Evolutionary conservation across 2,888 invertebrate species (phyloP), one percentile per base, ranked within the genome.

Genomic region (Caenorhabditis uteleia): DNA sequence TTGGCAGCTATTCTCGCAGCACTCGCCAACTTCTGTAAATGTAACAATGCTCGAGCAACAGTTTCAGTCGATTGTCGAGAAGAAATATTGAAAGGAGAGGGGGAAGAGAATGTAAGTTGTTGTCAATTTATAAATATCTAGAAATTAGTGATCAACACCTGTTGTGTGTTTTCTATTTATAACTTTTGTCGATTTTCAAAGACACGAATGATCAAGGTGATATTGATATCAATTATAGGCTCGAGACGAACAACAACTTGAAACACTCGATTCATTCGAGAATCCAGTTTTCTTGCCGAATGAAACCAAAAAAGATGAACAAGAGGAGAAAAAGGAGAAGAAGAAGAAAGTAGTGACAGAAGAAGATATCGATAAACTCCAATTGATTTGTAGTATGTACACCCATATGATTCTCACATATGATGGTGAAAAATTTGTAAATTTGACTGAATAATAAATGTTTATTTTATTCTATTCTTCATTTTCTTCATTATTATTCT

Each of bases 1-100:
- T 29, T 65, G 27, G 65, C 55, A 25, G 44, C 53, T 23, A 27
- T 65, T 25, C 31, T 65, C 10, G 65, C 65, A 5, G 40, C 55
- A 16, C 36, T 65, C 18, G 50, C 58, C 16, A 36, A 54, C 8
- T 65, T 58, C 46, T 58, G 58, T 34, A 23, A 42, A 18, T 36
- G 39, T 18, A 51, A 46, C 36, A 49, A 58, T 33, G 49, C 51
- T 12, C 21, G 55, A 20, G 58, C 65, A 12, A 47, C 55, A 2
- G 45, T 59, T 18, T 40, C 36, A 38, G 43, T 65, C 20, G 55
- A 61, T 38, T 39, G 51, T 7, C 21, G 39, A 14, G 36, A 51
- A 45, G 43, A 51, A 4, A 27, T 27, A 16, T 26, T 33, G 8
- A 40, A 39, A 27, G 27, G 36, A 16, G 21, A 46, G n/a, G 18